phyloP scores from a whole-genome alignment of 2,797 vertebrate genomes.

The Apogon talboti region DNA sequence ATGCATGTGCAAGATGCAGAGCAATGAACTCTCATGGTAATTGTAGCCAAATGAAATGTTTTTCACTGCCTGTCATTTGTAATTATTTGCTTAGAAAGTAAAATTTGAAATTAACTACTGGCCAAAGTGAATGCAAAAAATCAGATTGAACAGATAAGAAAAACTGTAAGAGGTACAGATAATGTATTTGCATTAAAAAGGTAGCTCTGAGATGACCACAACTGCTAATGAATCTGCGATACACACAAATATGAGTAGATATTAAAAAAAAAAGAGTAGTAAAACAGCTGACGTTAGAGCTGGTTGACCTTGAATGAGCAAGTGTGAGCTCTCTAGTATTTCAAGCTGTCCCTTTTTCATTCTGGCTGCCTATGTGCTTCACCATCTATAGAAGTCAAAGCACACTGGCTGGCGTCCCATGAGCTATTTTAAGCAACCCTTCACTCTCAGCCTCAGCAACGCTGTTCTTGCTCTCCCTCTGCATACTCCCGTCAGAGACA shows the following conservation, averaged over 20 bases:
- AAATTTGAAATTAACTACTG: no score
- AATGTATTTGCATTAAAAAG: no score
- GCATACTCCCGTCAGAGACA: conserved; percentile 81
- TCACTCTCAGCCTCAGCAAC: conserved; percentile 67
- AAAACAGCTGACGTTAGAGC: conserved; percentile 89
- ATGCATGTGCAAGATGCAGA: no score
- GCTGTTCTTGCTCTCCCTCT: conserved; percentile 75
- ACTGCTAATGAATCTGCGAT: not conserved
- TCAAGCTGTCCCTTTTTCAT: conserved; percentile 92
- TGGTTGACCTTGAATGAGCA: conserved; percentile 92
- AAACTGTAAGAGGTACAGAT: no score
- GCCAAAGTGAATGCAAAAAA: no score
- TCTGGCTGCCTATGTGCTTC: conserved; percentile 88
- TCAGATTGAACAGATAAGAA: no score
- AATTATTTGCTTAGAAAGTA: no score
- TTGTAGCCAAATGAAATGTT: no score
- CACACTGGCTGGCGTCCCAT: conserved; percentile 84
- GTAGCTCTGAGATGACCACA: no score
- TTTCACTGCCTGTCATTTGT: no score
- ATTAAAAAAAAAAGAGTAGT: conserved; percentile 54
- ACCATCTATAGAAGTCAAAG: conserved; percentile 99
- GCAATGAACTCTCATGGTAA: no score
- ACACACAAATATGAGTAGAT: conserved; percentile 33
- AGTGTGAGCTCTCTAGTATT: conserved; percentile 87
- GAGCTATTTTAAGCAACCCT: conserved; percentile 93